Percentiles rank a stretch among this genome's conserved stretches.
These are phyloP conservation scores for Pseudochromis fuscus DNA, from an alignment of 2,797 vertebrate genomes.

Conservation along the genomic window DNA sequence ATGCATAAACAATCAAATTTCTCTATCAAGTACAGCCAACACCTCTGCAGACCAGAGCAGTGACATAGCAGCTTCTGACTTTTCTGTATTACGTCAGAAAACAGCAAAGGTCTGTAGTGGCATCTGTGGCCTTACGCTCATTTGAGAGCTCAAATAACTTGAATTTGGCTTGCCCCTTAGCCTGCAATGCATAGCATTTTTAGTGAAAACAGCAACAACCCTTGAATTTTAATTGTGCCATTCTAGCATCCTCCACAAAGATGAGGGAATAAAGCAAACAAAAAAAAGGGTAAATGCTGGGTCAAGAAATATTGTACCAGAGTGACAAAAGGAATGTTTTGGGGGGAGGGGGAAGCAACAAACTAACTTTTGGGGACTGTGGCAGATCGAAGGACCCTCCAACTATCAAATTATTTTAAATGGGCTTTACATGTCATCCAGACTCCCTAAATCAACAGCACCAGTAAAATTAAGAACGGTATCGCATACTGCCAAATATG, in stretches of 20 bases:
- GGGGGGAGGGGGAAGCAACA: constrained; percentile 13
- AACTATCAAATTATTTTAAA: constrained; percentile 30
- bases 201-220: constrained; percentile 64
- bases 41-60: constrained; percentile 87
- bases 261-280: constrained; percentile 56
- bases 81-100: constrained; percentile 90
- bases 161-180: constrained; percentile 85
- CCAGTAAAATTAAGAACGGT: constrained; percentile 62
- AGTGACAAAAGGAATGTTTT: constrained; percentile 68
- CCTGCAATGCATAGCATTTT: constrained; percentile 88
- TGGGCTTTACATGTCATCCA: constrained; percentile 24
- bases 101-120: constrained; percentile 85
- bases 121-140: constrained; percentile 64
- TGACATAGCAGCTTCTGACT: constrained; percentile 87
- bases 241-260: constrained; percentile 83
- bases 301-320: constrained; percentile 30
- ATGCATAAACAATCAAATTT: constrained; percentile 71
- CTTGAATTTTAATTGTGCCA: constrained; percentile 73
- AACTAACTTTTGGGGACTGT: constrained; percentile 21
- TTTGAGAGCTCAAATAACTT: constrained; percentile 64
- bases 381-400: constrained; percentile 17
- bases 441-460: constrained; percentile 67
- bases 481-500: constrained; percentile 50
- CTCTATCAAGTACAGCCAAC: constrained; percentile 84
- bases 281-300: constrained; percentile 35